These are phyloP conservation scores for Alethe diademata DNA, from an alignment of 2,113 vertebrate species.

Conservation along the genomic window DNA sequence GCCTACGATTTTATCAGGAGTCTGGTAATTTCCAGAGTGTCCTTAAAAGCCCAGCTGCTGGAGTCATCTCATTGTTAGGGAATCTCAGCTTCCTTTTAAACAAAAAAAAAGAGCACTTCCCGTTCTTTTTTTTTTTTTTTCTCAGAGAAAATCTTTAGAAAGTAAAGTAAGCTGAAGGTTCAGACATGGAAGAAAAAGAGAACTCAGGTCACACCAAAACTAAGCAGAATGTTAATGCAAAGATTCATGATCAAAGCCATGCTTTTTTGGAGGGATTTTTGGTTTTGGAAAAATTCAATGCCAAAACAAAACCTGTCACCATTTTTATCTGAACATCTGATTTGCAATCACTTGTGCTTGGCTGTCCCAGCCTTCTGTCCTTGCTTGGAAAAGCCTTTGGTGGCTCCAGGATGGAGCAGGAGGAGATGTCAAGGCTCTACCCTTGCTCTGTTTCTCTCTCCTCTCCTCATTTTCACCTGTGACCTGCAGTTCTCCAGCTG, in stretches of 20 bases:
- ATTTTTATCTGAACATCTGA: neutral
- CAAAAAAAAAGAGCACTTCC: neutral
- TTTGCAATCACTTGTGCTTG: neutral
- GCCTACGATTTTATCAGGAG: conserved; percentile 20
- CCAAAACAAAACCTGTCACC: neutral
- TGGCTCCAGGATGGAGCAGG: neutral
- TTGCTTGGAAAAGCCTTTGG: neutral
- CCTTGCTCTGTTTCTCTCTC: neutral
- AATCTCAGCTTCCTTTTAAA: neutral
- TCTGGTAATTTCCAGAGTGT: conserved; percentile 26
- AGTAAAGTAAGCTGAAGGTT: neutral
- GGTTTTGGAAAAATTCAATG: neutral
- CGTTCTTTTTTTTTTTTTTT: neutral
- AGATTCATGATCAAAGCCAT: neutral
- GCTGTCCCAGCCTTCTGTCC: neutral
- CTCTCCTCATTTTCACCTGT: neutral
- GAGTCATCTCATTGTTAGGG: conserved; percentile 19
- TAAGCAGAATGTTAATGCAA: neutral
- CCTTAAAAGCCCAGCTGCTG: conserved; percentile 48
- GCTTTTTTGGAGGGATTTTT: neutral
- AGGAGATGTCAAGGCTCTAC: neutral
- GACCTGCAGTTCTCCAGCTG: neutral
- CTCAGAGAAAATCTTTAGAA: neutral
- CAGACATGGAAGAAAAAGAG: neutral
- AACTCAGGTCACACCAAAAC: neutral